phyloP scores from a whole-genome alignment of 2,113 vertebrate genomes.

The Aphyosemion australe region DNA sequence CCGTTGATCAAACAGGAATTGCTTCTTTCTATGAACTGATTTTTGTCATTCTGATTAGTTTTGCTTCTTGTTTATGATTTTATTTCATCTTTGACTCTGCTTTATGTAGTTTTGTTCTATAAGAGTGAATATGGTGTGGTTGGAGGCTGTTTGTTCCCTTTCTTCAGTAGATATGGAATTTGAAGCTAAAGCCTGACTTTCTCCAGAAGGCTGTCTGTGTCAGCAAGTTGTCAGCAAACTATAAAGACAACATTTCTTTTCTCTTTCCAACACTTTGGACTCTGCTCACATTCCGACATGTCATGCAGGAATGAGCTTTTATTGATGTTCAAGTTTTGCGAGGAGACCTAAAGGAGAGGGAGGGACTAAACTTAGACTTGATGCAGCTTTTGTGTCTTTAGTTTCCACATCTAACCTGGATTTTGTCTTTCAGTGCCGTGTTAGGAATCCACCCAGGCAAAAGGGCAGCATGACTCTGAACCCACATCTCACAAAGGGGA shows the following conservation, averaged over 20 bases:
- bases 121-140: too few species aligned
- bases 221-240: neutral
- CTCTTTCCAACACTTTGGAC: neutral
- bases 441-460: slow-evolving; percentile 14
- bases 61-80: too few species aligned
- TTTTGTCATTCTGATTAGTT: too few species aligned
- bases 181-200: too few species aligned
- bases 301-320: neutral
- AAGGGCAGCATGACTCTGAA: neutral
- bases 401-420: neutral
- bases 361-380: neutral
- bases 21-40: too few species aligned
- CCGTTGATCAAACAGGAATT: too few species aligned
- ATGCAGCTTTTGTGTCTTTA: neutral
- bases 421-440: neutral
- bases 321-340: slow-evolving; percentile 21
- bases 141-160: too few species aligned
- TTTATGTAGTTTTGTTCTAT: too few species aligned
- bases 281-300: slow-evolving; percentile 17
- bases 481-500: slow-evolving; percentile 19
- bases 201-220: too few species aligned
- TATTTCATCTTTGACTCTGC: too few species aligned
- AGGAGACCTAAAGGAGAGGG: neutral
- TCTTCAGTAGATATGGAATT: too few species aligned
- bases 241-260: neutral